Percentiles rank a stretch among this genome's conserved stretches.
These are phyloP conservation scores for Eupithecia abbreviata DNA, from an alignment of 2,888 invertebrate genomes.

Conservation along the genomic window DNA sequence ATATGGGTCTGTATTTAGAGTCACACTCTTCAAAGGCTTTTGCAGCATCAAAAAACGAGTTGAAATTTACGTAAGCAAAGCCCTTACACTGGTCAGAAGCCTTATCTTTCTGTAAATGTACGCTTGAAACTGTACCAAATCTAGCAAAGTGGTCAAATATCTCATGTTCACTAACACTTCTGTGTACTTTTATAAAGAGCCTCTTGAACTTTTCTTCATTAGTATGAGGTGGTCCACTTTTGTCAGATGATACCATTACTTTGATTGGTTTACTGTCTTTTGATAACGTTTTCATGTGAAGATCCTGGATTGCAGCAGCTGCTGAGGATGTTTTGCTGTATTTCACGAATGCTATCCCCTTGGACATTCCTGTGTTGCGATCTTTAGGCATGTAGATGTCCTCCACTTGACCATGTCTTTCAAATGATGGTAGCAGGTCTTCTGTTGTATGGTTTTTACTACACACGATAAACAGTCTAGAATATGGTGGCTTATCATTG, in stretches of 20 bases:
- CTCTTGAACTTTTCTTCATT: conserved; percentile 83
- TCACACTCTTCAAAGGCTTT: conserved; percentile 95
- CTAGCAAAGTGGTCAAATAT: conserved; percentile 91
- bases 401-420: conserved; percentile 92
- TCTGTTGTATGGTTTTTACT: conserved; percentile 88
- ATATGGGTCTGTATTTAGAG: conserved; percentile 92
- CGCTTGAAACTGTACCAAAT: conserved; percentile 92
- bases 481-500: conserved; percentile 90
- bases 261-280: conserved; percentile 90
- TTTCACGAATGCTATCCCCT: conserved; percentile 96
- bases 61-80: conserved; percentile 95
- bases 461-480: conserved; percentile 94
- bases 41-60: conserved; percentile 91
- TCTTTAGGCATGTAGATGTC: conserved; percentile 95
- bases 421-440: conserved; percentile 90
- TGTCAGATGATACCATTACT: conserved; percentile 92
- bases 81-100: conserved; percentile 92
- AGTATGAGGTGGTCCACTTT: conserved; percentile 59
- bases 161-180: conserved; percentile 89
- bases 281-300: conserved; percentile 91
- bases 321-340: conserved; percentile 96
- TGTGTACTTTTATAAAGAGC: conserved; percentile 94
- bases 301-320: conserved; percentile 93
- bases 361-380: conserved; percentile 90
- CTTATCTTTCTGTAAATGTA: conserved; percentile 91